These are phyloP conservation scores for Amphimallon solstitiale DNA, from an alignment of 2,888 invertebrate species.

Conservation along the genomic window DNA sequence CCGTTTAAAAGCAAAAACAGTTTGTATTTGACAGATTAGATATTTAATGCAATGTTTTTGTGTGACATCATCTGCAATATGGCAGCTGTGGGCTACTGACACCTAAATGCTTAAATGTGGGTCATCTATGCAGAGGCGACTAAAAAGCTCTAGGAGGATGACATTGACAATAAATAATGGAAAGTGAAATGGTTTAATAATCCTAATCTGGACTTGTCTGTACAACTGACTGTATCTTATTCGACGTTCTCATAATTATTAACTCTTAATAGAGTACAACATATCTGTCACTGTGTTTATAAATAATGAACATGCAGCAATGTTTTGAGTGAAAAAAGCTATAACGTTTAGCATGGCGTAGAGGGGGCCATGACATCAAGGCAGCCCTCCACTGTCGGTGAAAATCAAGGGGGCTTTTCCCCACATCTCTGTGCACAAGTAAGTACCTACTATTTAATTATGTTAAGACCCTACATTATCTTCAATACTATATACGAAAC, in stretches of 20 bases:
- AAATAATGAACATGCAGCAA: conserved; percentile 14
- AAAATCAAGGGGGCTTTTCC: conserved; percentile 51
- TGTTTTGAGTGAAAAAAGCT: conserved; percentile 27
- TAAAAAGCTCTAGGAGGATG: conserved; percentile 23
- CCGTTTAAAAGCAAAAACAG: not conserved
- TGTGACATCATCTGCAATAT: conserved; percentile 51
- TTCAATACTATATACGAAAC: too few relatives aligned
- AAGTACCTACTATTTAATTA: not conserved
- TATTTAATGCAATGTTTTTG: conserved; percentile 15
- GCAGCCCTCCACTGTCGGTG: conserved; percentile 56
- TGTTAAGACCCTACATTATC: not conserved
- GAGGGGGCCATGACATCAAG: conserved; percentile 62
- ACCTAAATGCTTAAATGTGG: conserved; percentile 51
- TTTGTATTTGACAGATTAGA: not conserved
- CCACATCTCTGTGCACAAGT: conserved; percentile 51
- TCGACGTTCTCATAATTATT: not conserved
- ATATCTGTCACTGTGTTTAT: not conserved
- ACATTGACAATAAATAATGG: conserved; percentile 10
- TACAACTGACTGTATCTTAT: not conserved
- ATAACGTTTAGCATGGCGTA: conserved; percentile 59
- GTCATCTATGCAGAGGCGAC: conserved; percentile 45
- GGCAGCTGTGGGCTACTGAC: conserved; percentile 51
- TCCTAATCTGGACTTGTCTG: not conserved
- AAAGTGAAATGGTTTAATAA: conserved; percentile 30
- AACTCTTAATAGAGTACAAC: not conserved